Evolutionary conservation across 2,113 vertebrate genomes (phyloP).

Genomic region (Calcarius ornatus): DNA sequence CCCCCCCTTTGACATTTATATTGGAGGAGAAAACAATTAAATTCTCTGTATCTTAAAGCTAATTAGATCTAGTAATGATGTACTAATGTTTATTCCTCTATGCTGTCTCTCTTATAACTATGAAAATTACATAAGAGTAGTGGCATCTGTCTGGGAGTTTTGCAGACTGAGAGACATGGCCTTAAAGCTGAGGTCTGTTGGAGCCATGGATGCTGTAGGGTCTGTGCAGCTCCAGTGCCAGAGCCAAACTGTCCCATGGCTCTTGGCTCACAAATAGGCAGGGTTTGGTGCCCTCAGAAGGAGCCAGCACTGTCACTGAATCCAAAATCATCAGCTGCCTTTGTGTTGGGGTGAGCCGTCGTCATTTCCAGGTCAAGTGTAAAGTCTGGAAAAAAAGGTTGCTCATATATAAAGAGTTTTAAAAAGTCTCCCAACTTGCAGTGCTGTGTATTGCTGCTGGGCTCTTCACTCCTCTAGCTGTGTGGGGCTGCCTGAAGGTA

Average conservation of each 20-base stretch:
- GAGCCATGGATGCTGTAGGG: fast-evolving
- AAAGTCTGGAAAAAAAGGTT: background rate
- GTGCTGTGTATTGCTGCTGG: background rate
- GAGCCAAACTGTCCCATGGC: background rate
- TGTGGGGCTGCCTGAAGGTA: background rate
- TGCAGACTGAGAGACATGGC: background rate
- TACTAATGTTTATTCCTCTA: background rate
- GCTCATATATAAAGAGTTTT: background rate
- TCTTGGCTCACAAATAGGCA: background rate
- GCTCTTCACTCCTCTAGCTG: background rate
- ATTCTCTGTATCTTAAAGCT: background rate
- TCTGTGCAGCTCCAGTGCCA: background rate
- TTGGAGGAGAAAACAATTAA: background rate
- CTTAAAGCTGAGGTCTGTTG: background rate
- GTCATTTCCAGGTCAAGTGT: background rate
- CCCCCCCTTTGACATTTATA: background rate
- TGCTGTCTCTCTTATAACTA: background rate
- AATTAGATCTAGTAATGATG: slow-evolving; percentile 24
- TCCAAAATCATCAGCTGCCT: background rate
- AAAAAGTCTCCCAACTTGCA: background rate
- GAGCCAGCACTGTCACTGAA: background rate
- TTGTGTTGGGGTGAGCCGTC: background rate
- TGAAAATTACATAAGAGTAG: background rate
- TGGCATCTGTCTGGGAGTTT: background rate
- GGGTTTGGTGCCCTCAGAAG: fast-evolving